phyloP scores from a whole-genome alignment of 2,113 vertebrate species.

The Austrofundulus limnaeus region DNA sequence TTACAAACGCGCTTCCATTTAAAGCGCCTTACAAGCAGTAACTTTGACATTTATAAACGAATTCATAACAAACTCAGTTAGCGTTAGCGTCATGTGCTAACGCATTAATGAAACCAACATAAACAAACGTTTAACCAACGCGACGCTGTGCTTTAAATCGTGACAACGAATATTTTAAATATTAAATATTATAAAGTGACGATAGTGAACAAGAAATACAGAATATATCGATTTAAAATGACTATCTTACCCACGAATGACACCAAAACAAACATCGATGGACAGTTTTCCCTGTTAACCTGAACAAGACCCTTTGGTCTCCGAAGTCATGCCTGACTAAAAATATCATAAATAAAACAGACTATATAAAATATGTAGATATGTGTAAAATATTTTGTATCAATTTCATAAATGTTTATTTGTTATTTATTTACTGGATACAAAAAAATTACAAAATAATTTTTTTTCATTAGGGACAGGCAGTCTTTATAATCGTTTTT shows the following conservation, averaged over 20 bases:
- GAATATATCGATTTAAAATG: not conserved
- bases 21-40: rapidly evolving
- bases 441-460: too few species aligned
- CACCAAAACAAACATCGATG: constrained; percentile 76
- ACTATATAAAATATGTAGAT: not conserved
- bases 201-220: rapidly evolving
- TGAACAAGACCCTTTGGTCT: constrained; percentile 49
- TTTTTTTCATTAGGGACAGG: not conserved
- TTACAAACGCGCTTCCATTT: rapidly evolving
- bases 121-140: constrained; percentile 48
- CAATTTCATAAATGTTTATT: too few species aligned
- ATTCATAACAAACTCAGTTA: constrained; percentile 2
- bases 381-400: too few species aligned
- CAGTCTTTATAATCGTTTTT: too few species aligned
- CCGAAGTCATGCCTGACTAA: constrained; percentile 46
- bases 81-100: constrained; percentile 30
- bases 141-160: rapidly evolving
- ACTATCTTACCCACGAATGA: constrained; percentile 66
- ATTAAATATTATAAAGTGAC: rapidly evolving
- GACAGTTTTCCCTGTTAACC: constrained; percentile 59
- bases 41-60: not conserved
- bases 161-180: rapidly evolving
- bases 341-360: constrained; percentile 16
- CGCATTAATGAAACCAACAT: constrained; percentile 14
- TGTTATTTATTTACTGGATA: not conserved